Conservation (phyloP, 2,113 vertebrate genomes). For the Macrotus californicus region DNA sequence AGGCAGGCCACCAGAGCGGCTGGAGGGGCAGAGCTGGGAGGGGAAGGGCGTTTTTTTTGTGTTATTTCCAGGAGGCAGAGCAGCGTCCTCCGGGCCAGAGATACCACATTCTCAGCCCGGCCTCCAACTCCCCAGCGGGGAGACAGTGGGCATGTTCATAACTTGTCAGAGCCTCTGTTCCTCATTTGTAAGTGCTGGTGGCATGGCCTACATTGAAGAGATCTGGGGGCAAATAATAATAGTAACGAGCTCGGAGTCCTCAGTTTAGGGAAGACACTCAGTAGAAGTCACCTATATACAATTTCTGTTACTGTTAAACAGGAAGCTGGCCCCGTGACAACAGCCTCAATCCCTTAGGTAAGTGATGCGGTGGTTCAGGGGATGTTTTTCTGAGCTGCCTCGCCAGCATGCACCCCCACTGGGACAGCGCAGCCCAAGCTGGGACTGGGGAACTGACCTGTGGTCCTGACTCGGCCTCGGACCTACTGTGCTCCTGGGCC, state of each 20-base stretch:
- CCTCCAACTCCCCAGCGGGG: background rate
- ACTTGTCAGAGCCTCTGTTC: background rate
- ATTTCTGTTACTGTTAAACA: background rate
- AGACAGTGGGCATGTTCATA: background rate
- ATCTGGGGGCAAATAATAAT: background rate
- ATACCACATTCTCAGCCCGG: background rate
- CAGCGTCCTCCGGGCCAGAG: background rate
- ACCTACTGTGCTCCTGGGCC: background rate
- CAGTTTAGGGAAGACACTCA: background rate
- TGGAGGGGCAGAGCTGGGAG: background rate
- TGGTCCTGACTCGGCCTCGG: background rate
- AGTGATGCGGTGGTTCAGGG: background rate
- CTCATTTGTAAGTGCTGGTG: background rate
- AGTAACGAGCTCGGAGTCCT: background rate
- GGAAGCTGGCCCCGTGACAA: background rate
- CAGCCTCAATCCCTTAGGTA: background rate
- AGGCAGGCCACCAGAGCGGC: conserved; percentile 13
- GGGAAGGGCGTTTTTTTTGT: conserved; percentile 18
- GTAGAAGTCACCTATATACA: background rate
- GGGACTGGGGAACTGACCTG: background rate
- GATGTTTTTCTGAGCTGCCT: background rate
- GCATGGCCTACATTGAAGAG: background rate
- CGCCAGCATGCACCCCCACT: accelerated
- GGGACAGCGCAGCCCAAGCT: background rate
- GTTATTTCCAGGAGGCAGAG: background rate